Conservation (phyloP, 1,140 invertebrate species). For the Tetragonula clypearis region DNA sequence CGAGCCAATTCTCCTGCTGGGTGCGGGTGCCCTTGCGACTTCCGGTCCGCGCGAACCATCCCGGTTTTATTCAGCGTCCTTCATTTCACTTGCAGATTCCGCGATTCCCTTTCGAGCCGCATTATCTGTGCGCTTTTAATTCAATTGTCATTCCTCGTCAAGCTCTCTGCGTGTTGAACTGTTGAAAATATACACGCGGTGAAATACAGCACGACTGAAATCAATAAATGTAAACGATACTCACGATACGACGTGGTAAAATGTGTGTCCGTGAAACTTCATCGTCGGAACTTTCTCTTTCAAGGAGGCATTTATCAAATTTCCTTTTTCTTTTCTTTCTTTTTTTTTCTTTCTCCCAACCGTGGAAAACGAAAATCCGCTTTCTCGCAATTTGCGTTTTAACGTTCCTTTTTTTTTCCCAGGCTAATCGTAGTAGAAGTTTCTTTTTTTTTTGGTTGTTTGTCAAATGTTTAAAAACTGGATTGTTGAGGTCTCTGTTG, state of each 20-base stretch:
- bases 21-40: slow-evolving; percentile 3
- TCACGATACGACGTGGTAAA: neutral
- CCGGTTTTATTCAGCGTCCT: neutral
- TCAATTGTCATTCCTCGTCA: neutral
- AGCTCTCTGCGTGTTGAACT: neutral
- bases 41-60: slow-evolving; percentile 1
- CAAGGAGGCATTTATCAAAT: no score
- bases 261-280: no score
- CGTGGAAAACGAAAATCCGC: no score
- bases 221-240: neutral
- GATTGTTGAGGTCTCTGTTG: neutral
- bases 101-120: neutral
- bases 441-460: no score
- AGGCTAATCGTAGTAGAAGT: no score
- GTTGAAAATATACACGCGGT: no score
- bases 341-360: no score
- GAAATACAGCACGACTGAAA: neutral
- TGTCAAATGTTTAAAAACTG: neutral
- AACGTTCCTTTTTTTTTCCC: no score
- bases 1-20: neutral
- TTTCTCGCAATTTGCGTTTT: no score
- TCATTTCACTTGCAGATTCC: slow-evolving; percentile 34
- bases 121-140: slow-evolving; percentile 5
- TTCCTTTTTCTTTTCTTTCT: no score
- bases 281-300: no score